Base-by-base conservation (phyloP, 2,888 invertebrate genomes). In the Ryuthela nishihirai region DNA sequence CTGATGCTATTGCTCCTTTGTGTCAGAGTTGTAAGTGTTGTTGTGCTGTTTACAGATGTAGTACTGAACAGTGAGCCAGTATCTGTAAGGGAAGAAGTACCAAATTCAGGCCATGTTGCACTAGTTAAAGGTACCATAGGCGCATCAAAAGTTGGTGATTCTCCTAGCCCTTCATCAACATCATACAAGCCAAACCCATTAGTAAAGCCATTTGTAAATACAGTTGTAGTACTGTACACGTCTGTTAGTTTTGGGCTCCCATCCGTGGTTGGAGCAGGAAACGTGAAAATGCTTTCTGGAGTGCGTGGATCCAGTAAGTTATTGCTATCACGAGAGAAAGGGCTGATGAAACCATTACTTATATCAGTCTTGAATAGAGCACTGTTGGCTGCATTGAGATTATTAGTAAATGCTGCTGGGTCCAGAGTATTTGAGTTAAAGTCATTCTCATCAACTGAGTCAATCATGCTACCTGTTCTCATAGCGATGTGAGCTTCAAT, bases 401-500 rank as follows among this genome's bases (percentile, higher is more conserved):
- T 55, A 18, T 47, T 54, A 15, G 61, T 47, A 17, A 36, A 23
- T 21, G 49, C 36, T n/a, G 43, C 12, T 5, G 15, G 20, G 2
- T 62, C 62, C 10, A 58, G 15, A 17, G 21, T 26, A 12, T 62
- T 62, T 4, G 45, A 40, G 23, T 45, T 48, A 36, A 35, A 49
- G 10, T 62, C 56, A 6, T 21, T 23, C 2, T 58, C 49, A 17
- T 52, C 48, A 4, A 15, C 75, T 12, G 74, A 79, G 60, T 80
- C 80, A 39, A 78, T 73, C 58, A 76, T 64, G 18, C 79, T 81
- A 6, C 94, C 94, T 7, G 97, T 97, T 67, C 97, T 83, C 72
- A 91, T 82, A 18, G 92, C 95, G 74, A 99, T 99, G 80, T 99
- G 98, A 61, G 92, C 91, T 76, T 98, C 95, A 71, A 99, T 99